These are phyloP conservation scores for Tenthredo distinguenda DNA, from an alignment of 2,888 invertebrate species.

Conservation along the genomic window DNA sequence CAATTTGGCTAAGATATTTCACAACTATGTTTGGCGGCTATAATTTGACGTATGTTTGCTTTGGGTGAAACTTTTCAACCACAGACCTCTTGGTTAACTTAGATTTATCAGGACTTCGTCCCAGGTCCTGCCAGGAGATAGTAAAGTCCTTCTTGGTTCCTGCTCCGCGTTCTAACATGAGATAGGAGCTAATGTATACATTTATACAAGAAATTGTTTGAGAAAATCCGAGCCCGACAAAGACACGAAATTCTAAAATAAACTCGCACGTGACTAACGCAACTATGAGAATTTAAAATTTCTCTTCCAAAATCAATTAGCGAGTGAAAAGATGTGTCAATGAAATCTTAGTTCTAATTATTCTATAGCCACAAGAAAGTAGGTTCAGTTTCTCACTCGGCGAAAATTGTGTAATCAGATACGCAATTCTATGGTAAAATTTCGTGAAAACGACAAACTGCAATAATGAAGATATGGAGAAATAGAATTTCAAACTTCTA, in stretches of 20 bases:
- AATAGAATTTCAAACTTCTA: neutral
- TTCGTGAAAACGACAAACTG: neutral
- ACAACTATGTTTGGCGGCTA: neutral
- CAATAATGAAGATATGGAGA: neutral
- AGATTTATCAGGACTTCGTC: neutral
- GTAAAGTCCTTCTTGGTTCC: neutral
- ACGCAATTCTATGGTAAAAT: neutral
- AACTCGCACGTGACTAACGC: neutral
- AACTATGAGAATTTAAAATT: neutral
- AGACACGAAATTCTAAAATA: neutral
- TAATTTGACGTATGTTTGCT: neutral
- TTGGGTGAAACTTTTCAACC: slow-evolving; percentile 1
- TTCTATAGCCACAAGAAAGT: neutral
- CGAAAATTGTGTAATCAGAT: neutral
- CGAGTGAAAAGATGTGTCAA: neutral
- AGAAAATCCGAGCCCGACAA: neutral
- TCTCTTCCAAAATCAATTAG: neutral
- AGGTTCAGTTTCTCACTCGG: neutral
- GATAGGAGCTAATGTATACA: neutral
- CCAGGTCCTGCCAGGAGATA: neutral
- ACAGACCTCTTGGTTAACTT: neutral
- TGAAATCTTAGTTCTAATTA: neutral
- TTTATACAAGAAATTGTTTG: neutral
- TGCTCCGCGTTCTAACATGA: neutral
- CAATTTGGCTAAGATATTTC: neutral